A percentile compares a stretch with the other conserved stretches of the same genome.
These are phyloP conservation scores for Rhinolophus sinicus DNA, from an alignment of 2,113 vertebrate genomes.

Conservation along the genomic window DNA sequence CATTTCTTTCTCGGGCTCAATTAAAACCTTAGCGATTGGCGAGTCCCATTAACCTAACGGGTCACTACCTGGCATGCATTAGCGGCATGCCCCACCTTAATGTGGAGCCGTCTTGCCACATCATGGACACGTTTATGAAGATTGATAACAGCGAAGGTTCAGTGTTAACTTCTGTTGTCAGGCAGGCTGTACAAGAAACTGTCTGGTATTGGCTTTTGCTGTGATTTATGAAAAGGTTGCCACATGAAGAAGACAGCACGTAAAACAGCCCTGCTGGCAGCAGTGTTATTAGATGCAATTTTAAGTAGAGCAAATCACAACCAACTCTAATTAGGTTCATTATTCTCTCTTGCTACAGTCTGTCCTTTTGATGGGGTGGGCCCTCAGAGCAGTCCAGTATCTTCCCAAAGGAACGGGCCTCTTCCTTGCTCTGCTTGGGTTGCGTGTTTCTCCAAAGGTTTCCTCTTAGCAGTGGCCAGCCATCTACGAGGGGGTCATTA, in stretches of 20 bases:
- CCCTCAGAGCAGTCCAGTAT: neutral
- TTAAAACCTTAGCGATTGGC: conserved; percentile 72
- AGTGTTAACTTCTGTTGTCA: conserved; percentile 86
- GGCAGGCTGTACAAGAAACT: conserved; percentile 81
- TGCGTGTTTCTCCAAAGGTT: neutral
- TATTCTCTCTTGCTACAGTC: conserved; percentile 58
- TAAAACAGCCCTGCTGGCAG: conserved; percentile 78
- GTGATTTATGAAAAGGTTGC: conserved; percentile 85
- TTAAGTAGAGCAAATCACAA: conserved; percentile 81
- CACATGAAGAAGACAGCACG: conserved; percentile 80
- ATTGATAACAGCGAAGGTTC: conserved; percentile 83
- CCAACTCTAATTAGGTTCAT: conserved; percentile 79
- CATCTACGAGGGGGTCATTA: neutral
- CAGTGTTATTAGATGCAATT: conserved; percentile 47
- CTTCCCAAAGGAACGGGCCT: neutral
- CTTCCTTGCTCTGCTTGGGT: neutral
- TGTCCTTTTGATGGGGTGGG: neutral
- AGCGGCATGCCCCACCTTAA: conserved; percentile 56
- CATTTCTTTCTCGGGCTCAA: conserved; percentile 55
- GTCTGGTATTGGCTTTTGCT: conserved; percentile 80
- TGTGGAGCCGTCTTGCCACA: conserved; percentile 59
- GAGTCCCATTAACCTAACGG: conserved; percentile 68
- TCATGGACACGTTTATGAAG: conserved; percentile 85
- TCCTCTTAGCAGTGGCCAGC: neutral
- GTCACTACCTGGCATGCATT: conserved; percentile 79